Evolutionary conservation across 2,113 vertebrate genomes (phyloP).

Genomic region (Delphinus delphis): DNA sequence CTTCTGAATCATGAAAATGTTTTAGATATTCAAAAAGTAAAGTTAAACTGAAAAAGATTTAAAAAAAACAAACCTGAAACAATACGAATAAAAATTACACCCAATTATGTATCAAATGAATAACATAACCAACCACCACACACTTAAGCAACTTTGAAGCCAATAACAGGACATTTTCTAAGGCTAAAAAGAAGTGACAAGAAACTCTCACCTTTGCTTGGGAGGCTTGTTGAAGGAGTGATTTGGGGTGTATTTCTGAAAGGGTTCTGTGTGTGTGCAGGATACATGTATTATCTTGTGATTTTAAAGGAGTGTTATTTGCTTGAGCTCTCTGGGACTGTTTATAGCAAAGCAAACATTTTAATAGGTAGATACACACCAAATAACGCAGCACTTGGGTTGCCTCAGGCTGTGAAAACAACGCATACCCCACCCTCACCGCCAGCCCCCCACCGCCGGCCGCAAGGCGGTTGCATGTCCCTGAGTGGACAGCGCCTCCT

Average conservation of each 20-base stretch:
- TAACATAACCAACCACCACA: neutral
- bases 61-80: neutral
- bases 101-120: neutral
- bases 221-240: neutral
- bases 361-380: neutral
- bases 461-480: fast-evolving
- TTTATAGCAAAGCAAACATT: neutral
- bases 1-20: neutral
- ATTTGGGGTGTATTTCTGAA: neutral
- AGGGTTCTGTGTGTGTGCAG: neutral
- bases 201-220: neutral
- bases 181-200: neutral
- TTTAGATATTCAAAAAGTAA: neutral
- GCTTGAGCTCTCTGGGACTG: neutral
- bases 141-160: neutral
- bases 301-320: constrained; percentile 19
- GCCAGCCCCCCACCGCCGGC: no score
- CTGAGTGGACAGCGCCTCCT: neutral
- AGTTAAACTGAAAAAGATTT: neutral
- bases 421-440: no score
- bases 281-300: neutral
- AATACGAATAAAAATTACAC: neutral
- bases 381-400: neutral
- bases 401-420: no score
- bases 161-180: neutral